Conservation (phyloP, 37 sponge, comb jelly and placozoan genomes). For the Ephydatia muelleri region DNA sequence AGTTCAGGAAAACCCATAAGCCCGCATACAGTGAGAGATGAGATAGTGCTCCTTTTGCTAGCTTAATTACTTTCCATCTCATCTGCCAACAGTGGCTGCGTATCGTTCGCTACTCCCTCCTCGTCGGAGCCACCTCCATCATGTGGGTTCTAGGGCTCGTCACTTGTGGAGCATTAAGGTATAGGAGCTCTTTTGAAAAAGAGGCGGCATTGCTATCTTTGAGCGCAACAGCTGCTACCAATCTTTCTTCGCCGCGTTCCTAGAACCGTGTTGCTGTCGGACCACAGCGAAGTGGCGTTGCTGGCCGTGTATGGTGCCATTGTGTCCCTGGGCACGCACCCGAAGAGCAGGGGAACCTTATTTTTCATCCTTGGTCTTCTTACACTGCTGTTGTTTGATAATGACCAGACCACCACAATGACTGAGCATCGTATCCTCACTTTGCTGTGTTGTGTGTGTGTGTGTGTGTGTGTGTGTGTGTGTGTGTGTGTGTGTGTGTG, state of each 20-base stretch:
- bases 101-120: conserved; percentile 53
- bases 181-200: not conserved
- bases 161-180: conserved; percentile 85
- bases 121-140: conserved; percentile 39
- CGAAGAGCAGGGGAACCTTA: conserved; percentile 73
- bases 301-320: conserved; percentile 64
- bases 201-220: not conserved
- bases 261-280: conserved; percentile 83
- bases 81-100: conserved; percentile 57
- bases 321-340: conserved; percentile 20
- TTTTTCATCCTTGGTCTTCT: conserved; percentile 66
- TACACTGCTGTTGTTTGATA: conserved; percentile 89
- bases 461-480: not conserved
- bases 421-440: conserved; percentile 82
- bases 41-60: not conserved
- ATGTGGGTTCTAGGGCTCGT: conserved; percentile 80
- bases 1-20: conserved; percentile 71
- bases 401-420: conserved; percentile 65
- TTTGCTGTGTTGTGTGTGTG: not conserved
- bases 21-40: conserved; percentile 24
- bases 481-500: not conserved
- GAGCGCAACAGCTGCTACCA: not conserved
- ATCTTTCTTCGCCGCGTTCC: not conserved
- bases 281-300: conserved; percentile 84
- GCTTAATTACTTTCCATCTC: not conserved